A percentile compares a stretch with the other conserved stretches of the same genome.
phyloP scores from a whole-genome alignment of 2,797 vertebrate species.

The Poecile montanus region DNA sequence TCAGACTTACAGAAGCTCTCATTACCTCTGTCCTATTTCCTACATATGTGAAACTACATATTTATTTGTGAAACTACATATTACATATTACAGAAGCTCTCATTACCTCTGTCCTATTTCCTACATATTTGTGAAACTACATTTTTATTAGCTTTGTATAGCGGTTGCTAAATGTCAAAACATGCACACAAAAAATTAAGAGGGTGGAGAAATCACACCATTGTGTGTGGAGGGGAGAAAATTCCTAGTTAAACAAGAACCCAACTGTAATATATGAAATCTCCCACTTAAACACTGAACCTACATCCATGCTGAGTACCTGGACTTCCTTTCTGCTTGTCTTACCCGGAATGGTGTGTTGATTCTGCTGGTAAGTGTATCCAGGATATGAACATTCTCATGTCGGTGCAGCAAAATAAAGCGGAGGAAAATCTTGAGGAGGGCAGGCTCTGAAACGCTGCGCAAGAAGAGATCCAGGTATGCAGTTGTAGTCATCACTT shows the following conservation, averaged over 20 bases:
- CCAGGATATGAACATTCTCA: constrained; percentile 92
- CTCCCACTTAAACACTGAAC: neutral
- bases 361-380: constrained; percentile 94
- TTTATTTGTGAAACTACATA: too few relatives aligned
- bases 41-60: neutral
- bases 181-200: neutral
- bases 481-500: constrained; percentile 97
- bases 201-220: neutral
- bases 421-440: constrained; percentile 93
- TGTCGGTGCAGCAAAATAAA: constrained; percentile 94
- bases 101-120: neutral
- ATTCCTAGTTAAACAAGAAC: neutral
- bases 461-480: constrained; percentile 96
- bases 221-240: neutral
- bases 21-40: neutral
- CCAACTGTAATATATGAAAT: neutral
- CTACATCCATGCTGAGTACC: neutral
- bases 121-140: neutral
- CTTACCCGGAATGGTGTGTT: constrained; percentile 96
- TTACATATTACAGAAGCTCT: neutral
- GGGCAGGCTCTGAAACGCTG: constrained; percentile 89
- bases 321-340: neutral
- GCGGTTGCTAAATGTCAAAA: neutral
- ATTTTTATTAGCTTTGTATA: neutral
- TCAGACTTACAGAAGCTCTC: neutral